Evolutionary conservation across 2,888 invertebrate species (phyloP).

Genomic region (Drosophila hawaiiensis): DNA sequence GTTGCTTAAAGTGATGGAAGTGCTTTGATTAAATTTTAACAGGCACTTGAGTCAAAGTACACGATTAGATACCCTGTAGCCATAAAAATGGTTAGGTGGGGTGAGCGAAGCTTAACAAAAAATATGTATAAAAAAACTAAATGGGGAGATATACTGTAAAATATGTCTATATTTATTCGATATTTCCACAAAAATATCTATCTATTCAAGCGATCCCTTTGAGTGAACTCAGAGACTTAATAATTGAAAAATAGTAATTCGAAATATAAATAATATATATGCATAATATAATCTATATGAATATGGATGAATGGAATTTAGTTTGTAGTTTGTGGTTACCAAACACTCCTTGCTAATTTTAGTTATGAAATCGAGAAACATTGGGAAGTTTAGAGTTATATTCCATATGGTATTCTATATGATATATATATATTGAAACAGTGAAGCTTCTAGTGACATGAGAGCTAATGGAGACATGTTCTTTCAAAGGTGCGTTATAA

Average conservation of each 20-base stretch:
- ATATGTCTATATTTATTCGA: neutral
- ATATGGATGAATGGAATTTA: neutral
- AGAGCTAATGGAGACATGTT: neutral
- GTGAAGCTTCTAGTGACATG: neutral
- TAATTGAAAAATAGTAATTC: neutral
- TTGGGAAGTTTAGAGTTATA: rapidly evolving
- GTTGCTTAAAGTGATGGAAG: neutral
- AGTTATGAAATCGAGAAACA: neutral
- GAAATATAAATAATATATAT: neutral
- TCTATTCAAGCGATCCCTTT: neutral
- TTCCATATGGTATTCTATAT: neutral
- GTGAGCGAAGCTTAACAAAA: rapidly evolving
- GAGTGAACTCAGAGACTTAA: neutral
- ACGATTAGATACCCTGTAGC: neutral
- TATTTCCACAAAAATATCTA: neutral
- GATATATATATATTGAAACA: neutral
- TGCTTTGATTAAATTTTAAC: neutral
- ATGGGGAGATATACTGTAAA: neutral
- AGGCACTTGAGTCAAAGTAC: constrained; percentile 45
- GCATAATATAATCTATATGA: neutral
- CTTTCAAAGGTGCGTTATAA: neutral
- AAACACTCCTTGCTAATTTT: neutral
- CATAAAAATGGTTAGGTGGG: rapidly evolving
- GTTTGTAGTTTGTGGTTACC: neutral
- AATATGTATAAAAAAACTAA: neutral